Evolutionary conservation across 2,797 vertebrate species (phyloP), one percentile per base, ranked within the genome.

Genomic region (Phoebastria nigripes): DNA sequence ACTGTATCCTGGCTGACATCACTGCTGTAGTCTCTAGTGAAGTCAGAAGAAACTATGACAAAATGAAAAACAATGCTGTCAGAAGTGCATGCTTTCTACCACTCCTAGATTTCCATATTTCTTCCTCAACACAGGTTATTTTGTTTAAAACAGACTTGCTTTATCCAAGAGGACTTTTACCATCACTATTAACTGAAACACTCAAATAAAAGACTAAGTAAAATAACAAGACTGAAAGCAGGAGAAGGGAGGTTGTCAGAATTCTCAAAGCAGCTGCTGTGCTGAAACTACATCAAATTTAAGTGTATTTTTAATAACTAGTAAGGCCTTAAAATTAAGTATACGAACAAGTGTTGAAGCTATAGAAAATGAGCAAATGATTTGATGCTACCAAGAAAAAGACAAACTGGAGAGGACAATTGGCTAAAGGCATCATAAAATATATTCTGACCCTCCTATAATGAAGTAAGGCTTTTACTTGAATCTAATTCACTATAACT

Each of bases 1-100:
- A 93, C 89, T 86, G 91, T 79, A 87, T 91, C 82, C 94, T 93
- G 94, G 88, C 94, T 95, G 92, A 91, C 91, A 95, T 95, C 92
- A 94, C 81, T 18, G 42, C 86, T 39, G 77, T 16, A 94, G 90
- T 91, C 87, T 80, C 92, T 62, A 46, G 74, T 91, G 81, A 95
- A 94, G 93, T 89, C 93, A 91, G 88, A 94, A 91, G 82, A 61
- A 95, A 66, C 78, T 66, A 93, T 86, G 71, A 89, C 69, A 47
- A 89, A 74, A 61, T n/a, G 85, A 71, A 87, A 76, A 93, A 59
- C 85, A 82, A 91, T 20, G 66, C 62, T 79, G 49, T 80, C 82
- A 81, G 81, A 78, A 70, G 20, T 2, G 6, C 61, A 8, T 4
- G 26, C 52, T 82, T 74, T 37, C 83, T 39, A 17, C 59, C 76